phyloP scores from a whole-genome alignment of 2,888 invertebrate species.

The Rotaria magnacalcarata region DNA sequence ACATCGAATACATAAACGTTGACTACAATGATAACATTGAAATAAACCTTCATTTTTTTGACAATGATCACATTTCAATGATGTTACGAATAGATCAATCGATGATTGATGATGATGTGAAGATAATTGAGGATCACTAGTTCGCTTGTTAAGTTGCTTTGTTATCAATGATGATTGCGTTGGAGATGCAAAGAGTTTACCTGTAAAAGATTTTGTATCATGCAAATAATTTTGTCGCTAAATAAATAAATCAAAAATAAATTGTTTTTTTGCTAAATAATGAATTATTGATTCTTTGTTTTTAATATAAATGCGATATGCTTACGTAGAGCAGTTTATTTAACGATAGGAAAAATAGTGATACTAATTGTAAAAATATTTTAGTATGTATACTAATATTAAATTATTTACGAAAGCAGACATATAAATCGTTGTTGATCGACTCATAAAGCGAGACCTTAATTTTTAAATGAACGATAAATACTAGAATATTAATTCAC shows the following conservation, averaged over 20 bases:
- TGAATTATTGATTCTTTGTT: too few relatives aligned
- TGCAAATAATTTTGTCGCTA: background rate
- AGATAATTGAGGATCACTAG: background rate
- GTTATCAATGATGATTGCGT: background rate
- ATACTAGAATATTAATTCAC: too few relatives aligned
- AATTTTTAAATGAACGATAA: too few relatives aligned
- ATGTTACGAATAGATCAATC: background rate
- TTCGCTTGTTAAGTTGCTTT: background rate
- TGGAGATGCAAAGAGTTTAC: background rate
- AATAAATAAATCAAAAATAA: background rate
- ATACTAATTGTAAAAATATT: too few relatives aligned
- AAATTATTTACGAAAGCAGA: too few relatives aligned
- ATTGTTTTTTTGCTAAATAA: too few relatives aligned
- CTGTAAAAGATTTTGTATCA: background rate
- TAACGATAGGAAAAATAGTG: too few relatives aligned
- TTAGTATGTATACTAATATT: too few relatives aligned
- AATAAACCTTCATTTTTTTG: slow-evolving; percentile 7
- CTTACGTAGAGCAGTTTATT: too few relatives aligned
- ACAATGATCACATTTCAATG: slow-evolving; percentile 25
- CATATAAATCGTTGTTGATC: too few relatives aligned
- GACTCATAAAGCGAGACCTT: too few relatives aligned
- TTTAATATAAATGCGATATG: too few relatives aligned
- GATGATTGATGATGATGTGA: background rate
- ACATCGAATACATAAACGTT: slow-evolving; percentile 35
- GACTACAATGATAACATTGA: slow-evolving; percentile 37